These are phyloP conservation scores for Parnassius orleans DNA, from an alignment of 2,888 invertebrate genomes.

Conservation along the genomic window DNA sequence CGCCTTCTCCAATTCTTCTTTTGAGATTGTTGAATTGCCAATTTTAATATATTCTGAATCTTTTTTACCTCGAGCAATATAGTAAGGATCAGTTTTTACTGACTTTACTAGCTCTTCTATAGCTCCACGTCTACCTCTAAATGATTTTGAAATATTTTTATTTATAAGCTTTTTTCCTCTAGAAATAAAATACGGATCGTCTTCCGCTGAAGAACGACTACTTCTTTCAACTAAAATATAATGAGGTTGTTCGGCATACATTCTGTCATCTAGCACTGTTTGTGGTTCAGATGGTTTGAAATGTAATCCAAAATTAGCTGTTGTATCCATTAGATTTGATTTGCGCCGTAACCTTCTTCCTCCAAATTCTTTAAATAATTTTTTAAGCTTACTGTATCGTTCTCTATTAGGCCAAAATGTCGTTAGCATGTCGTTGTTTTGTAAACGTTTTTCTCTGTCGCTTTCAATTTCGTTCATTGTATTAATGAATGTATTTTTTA, in stretches of 20 bases:
- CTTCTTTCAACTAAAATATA: constrained; percentile 75
- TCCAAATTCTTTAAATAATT: constrained; percentile 42
- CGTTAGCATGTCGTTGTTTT: constrained; percentile 34
- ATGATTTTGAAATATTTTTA: constrained; percentile 46
- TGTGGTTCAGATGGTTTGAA: constrained; percentile 45
- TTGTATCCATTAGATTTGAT: constrained; percentile 21
- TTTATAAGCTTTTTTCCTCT: constrained; percentile 62
- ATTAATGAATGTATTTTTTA: constrained; percentile 50
- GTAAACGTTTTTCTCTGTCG: constrained; percentile 51
- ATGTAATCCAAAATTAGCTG: constrained; percentile 29
- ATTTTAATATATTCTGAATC: constrained; percentile 37
- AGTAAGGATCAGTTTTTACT: constrained; percentile 74
- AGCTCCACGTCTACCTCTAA: constrained; percentile 61
- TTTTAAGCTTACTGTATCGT: constrained; percentile 50
- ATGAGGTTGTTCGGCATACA: constrained; percentile 78
- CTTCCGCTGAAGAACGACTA: constrained; percentile 64
- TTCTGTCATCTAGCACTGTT: constrained; percentile 58
- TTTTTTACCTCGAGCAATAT: constrained; percentile 79
- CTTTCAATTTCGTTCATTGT: constrained; percentile 52
- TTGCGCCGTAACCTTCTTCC: constrained; percentile 17
- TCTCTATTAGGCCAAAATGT: constrained; percentile 55
- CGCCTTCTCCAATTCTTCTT: constrained; percentile 48
- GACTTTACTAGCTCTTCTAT: constrained; percentile 71
- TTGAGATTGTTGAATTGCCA: constrained; percentile 37
- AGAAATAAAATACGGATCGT: constrained; percentile 66